phyloP scores from a whole-genome alignment of 92 coral and sea anemone genomes.

The Zoanthus solanderi region DNA sequence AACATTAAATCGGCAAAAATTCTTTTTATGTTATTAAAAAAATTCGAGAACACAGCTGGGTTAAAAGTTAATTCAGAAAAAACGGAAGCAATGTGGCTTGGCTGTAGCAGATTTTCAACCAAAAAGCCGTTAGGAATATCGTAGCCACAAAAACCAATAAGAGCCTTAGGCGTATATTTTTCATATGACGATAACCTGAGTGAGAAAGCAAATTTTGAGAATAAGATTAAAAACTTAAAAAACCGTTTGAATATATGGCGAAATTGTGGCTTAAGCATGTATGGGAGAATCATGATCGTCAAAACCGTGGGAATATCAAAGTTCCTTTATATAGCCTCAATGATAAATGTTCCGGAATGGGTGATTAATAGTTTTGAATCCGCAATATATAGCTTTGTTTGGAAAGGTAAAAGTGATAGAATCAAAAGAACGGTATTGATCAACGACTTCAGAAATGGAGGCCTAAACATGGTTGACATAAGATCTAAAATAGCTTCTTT shows the following conservation, averaged over 20 bases:
- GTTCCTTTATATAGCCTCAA: slow-evolving; percentile 14
- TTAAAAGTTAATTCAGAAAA: slow-evolving; percentile 26
- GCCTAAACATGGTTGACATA: slow-evolving; percentile 9
- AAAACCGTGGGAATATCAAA: slow-evolving; percentile 5
- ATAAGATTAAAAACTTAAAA: slow-evolving; percentile 23
- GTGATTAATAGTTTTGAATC: slow-evolving; percentile 5
- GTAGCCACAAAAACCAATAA: slow-evolving; percentile 6
- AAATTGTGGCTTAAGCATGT: slow-evolving; percentile 23
- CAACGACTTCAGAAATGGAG: slow-evolving; percentile 13
- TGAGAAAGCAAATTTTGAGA: slow-evolving; percentile 38
- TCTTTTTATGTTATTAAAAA: slow-evolving; percentile 11
- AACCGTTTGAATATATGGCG: slow-evolving; percentile 33
- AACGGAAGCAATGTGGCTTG: slow-evolving; percentile 31
- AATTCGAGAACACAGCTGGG: not conserved
- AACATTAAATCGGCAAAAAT: slow-evolving; percentile 6
- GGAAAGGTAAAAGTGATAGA: slow-evolving; percentile 4
- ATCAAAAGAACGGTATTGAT: not conserved
- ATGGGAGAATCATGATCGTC: slow-evolving; percentile 16
- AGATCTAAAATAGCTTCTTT: slow-evolving; percentile 11
- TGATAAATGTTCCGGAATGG: slow-evolving; percentile 11
- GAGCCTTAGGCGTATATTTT: slow-evolving; percentile 9
- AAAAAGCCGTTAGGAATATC: slow-evolving; percentile 21
- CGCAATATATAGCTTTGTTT: slow-evolving; percentile 12
- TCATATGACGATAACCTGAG: slow-evolving; percentile 5
- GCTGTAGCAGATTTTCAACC: slow-evolving; percentile 5